These are phyloP conservation scores for Plutella xylostella DNA, from an alignment of 2,888 invertebrate genomes.

Conservation along the genomic window DNA sequence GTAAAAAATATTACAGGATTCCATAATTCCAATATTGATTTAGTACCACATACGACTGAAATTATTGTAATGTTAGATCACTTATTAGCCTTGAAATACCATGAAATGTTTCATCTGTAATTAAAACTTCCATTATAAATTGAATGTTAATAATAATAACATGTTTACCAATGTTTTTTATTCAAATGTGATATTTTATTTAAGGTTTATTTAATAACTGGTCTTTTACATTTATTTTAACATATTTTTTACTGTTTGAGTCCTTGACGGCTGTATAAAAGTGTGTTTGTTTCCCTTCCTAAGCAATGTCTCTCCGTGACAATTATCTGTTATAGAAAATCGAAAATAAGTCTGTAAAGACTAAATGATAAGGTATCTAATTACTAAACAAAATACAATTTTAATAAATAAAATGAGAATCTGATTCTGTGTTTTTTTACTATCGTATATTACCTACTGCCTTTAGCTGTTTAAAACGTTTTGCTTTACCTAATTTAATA, in stretches of 20 bases:
- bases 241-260: background rate
- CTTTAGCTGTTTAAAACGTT: background rate
- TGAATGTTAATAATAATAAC: background rate
- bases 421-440: constrained; percentile 19
- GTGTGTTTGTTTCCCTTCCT: background rate
- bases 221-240: background rate
- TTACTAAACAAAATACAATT: constrained; percentile 48
- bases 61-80: too few relatives aligned
- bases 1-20: constrained; percentile 49
- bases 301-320: background rate
- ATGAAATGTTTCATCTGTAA: background rate
- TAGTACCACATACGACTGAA: constrained; percentile 32
- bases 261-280: background rate
- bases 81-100: too few relatives aligned
- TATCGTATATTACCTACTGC: constrained; percentile 13
- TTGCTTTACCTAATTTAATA: background rate
- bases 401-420: constrained; percentile 48
- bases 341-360: constrained; percentile 38
- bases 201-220: background rate
- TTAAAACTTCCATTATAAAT: background rate
- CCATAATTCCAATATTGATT: constrained; percentile 30
- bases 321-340: constrained; percentile 28
- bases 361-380: constrained; percentile 39
- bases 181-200: background rate
- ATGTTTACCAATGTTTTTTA: background rate